Evolutionary conservation across 2,888 invertebrate genomes (phyloP), one percentile per base, ranked within the genome.

Genomic region (Nephrotoma appendiculata): DNA sequence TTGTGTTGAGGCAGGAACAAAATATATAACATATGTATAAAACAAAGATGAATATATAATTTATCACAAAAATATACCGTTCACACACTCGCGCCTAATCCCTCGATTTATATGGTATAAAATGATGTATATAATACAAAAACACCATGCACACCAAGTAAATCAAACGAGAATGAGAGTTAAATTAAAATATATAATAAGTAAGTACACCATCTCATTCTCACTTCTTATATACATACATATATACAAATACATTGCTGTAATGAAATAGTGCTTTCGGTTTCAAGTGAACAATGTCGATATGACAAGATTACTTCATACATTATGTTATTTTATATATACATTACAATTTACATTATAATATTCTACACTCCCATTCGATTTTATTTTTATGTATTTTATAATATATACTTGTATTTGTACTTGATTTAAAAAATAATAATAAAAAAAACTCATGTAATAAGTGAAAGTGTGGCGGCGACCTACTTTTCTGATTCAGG

Each of bases 401-500:
- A 57, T 57, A 11, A 15, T 57, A 31, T 71, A 31, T 71, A 71
- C 71, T 71, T 31, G 71, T 71, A 12, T 71, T 71, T 71, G 71
- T 71, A 71, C 71, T 71, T 71, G 71, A 71, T 71, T 71, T 71
- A 71, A 71, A 71, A 44, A 44, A 44, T 44, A 44, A 44, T 11
- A 84, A 41, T 84, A 42, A 42, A 43, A 19, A 84, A 43, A 84
- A 90, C 94, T 95, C 94, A 94, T 95, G 95, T 95, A 95, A 95
- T 95, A 95, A 96, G 96, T 96, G 95, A 96, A 96, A 96, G 96
- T 95, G 95, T 95, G 93, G 94, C 93, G 94, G 94, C 96, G 96
- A 96, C 96, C 96, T 95, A 96, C 96, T 96, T 96, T 96, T 95
- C 94, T 94, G 95, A 96, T 96, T 95, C 96, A 96, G 96, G 96